Evolutionary conservation across 2,797 vertebrate species (phyloP).

Genomic region (Capromys pilorides): DNA sequence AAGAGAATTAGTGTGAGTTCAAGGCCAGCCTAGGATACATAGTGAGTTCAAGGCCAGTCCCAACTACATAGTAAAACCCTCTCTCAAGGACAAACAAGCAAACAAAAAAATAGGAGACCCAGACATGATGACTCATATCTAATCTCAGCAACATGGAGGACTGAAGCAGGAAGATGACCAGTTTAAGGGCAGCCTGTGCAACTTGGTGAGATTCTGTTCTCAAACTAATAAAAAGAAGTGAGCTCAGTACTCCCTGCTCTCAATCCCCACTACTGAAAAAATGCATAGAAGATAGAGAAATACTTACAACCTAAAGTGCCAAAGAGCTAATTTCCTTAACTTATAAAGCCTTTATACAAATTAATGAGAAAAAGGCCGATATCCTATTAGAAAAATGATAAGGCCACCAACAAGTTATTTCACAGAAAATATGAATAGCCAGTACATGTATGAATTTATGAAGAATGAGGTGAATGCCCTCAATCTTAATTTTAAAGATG

Average conservation of each 20-base stretch:
- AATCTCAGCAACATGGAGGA: not conserved
- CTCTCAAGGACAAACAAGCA: not conserved
- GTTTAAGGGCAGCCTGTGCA: not conserved
- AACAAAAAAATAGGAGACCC: not conserved
- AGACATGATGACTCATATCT: not conserved
- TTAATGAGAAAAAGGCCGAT: not conserved
- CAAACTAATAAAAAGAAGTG: not conserved
- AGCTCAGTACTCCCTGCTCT: not conserved
- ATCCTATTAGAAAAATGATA: not conserved
- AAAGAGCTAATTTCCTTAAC: not conserved
- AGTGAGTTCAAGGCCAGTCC: not conserved
- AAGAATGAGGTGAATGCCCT: not conserved
- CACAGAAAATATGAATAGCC: not conserved
- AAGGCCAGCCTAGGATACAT: not conserved
- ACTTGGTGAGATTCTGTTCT: not conserved
- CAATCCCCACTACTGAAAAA: not conserved
- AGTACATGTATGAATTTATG: not conserved
- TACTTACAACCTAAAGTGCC: not conserved
- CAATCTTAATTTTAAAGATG: constrained; percentile 54
- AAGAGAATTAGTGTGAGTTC: not conserved
- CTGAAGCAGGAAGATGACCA: not conserved
- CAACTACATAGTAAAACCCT: not conserved
- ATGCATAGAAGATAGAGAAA: not conserved
- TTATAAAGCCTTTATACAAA: not conserved
- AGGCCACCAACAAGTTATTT: not conserved